Base-by-base conservation (phyloP, 2,888 invertebrate genomes). In the Harpalus rufipes region DNA sequence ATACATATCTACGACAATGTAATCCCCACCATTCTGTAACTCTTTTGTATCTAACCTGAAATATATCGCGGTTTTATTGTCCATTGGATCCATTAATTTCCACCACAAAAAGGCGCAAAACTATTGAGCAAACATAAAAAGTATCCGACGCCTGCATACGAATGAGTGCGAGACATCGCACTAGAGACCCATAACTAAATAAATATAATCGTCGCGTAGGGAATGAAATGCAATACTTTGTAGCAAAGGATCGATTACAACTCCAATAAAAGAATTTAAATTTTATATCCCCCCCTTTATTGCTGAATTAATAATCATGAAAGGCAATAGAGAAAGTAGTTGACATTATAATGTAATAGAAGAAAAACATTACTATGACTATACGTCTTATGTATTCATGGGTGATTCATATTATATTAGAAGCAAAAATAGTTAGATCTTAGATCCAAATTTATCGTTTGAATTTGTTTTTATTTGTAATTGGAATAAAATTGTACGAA, bases 191-290 rank as follows among this genome's bases (percentile, higher is more conserved):
- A 74, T 74, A 74, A 74, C 72, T 74, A 74, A 44, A 74, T 44
- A 74, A 18, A 74, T 74, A 74, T 74, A 16, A 74, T 74, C 14
- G 72, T 7, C 72, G 16, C 41, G 8, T 5, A 16, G 72, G 72
- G 72, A 68, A 74, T 74, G 72, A 44, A 74, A 74, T 74, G 16
- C 41, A 44, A 74, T 74, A 74, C 72, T 74, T 74, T 74, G 41
- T 74, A 74, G 41, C 41, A 10, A 7, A 74, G 72, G 41, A 74
- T 74, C 72, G 72, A 18, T 74, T 44, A 16, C 68, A 7, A n/a
- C 8, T 16, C 44, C 8, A 8, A 74, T 44, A 74, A 74, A 74
- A 74, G 39, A 74, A 74, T 74, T 74, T 74, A 44, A 74, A 74
- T 16, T 74, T 74, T 44, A 14, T 12, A 12, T 16, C 12, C 72